A percentile compares a stretch with the other conserved stretches of the same genome.
These are phyloP conservation scores for Pelvicachromis taeniatus DNA, from an alignment of 2,113 vertebrate genomes.

Conservation along the genomic window DNA sequence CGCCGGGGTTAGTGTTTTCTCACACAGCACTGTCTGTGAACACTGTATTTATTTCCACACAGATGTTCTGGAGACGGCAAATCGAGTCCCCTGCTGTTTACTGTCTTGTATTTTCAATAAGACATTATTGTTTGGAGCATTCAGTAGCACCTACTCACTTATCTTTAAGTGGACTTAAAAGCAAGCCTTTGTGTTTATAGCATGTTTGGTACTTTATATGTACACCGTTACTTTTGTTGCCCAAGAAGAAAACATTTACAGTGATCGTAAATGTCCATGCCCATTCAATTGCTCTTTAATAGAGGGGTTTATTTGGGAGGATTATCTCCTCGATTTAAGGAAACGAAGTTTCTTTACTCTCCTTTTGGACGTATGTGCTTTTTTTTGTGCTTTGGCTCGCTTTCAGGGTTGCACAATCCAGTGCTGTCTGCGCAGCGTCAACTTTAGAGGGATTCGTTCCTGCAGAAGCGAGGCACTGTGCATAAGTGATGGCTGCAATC, in stretches of 20 bases:
- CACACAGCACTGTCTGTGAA: background rate
- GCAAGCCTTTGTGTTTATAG: background rate
- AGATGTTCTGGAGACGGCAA: background rate
- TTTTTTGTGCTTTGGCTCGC: background rate
- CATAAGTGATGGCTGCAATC: background rate
- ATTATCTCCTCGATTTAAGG: background rate
- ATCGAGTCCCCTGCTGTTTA: background rate
- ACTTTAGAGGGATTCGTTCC: background rate
- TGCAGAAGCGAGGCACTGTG: background rate
- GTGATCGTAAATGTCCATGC: background rate
- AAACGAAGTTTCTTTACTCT: background rate
- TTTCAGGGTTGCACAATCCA: background rate
- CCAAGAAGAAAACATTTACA: background rate
- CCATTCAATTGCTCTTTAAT: background rate
- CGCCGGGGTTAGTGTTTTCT: background rate
- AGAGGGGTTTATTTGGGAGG: background rate
- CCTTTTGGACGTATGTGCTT: background rate
- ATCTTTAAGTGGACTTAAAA: background rate
- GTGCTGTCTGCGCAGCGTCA: background rate
- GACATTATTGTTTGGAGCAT: background rate
- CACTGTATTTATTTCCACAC: background rate
- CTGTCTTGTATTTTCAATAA: background rate
- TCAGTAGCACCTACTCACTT: constrained; percentile 14
- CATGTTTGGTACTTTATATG: background rate
- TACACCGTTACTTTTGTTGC: background rate